Evolutionary conservation across 1,140 invertebrate species (phyloP), one percentile per base, ranked within the genome.

Genomic region (Mylabris phalerata): DNA sequence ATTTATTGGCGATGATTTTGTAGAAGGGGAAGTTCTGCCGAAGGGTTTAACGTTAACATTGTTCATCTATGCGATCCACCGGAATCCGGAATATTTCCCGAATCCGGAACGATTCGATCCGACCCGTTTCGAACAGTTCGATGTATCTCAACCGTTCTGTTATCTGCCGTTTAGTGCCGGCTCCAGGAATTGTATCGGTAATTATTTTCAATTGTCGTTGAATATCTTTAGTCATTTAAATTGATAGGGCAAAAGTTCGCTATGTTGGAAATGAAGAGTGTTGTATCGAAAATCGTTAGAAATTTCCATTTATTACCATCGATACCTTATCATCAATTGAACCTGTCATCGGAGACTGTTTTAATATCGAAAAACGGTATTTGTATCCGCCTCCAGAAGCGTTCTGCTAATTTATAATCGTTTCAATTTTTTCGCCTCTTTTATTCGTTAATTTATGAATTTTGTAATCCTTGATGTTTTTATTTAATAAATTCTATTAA

Each of bases 101-200:
- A 78, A 92, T 55, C 89, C 91, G 0, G 79, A 86, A 41, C 74
- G 75, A 55, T 93, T 89, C 69, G 80, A 89, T 71, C 91, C 91
- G 0, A 87, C 92, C 54, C 76, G 89, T 64, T 93, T 92, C 74
- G 69, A 83, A 49, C 51, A 41, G 9, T 78, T 82, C 59, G 82
- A 72, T 39, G 76, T 79, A 54, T 70, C 77, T 62, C 64, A 77
- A 24, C 76, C 76, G 13, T 84, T 73, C 59, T 11, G 9, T 11
- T 42, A 42, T 64, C 73, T 87, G n/a, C 84, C 85, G 3, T 89
- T 89, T 61, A 85, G 84, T 64, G 85, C 82, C 4, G 86, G 86
- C 9, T 78, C 79, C 0, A 75, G 86, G 47, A 88, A 87, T 66
- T 89, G 87, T 64, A 84, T 88, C 26, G 86, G 85, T 69, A 67